Evolutionary conservation across 2,888 invertebrate species (phyloP).

Genomic region (Drosophila hamatofila): DNA sequence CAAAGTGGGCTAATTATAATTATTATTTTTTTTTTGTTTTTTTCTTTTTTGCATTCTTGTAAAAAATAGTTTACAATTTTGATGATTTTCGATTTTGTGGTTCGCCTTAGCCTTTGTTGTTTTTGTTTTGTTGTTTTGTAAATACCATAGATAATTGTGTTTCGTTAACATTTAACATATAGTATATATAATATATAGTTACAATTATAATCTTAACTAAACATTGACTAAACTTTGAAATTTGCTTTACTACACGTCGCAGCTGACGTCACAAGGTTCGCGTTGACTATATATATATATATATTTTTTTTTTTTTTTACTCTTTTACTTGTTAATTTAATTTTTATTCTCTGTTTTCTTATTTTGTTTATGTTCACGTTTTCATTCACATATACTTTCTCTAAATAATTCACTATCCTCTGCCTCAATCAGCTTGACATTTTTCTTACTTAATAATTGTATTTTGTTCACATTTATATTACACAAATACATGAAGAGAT

Average conservation of each 20-base stretch:
- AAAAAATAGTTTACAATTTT: conserved; percentile 78
- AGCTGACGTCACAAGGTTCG: conserved; percentile 44
- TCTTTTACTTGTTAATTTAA: too few relatives aligned
- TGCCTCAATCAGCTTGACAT: conserved; percentile 26
- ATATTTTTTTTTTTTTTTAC: conserved; percentile 9
- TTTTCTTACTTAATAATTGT: conserved; percentile 21
- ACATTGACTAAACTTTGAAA: conserved; percentile 75
- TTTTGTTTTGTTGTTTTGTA: conserved; percentile 51
- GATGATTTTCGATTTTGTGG: conserved; percentile 42
- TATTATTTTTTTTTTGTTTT: conserved; percentile 27
- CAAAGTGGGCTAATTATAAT: conserved; percentile 57
- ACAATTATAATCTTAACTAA: conserved; percentile 69
- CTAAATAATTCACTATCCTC: conserved; percentile 72
- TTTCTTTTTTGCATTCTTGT: conserved; percentile 55
- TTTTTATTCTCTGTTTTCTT: not conserved
- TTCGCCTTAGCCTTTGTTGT: conserved; percentile 8
- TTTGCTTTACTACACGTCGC: conserved; percentile 75
- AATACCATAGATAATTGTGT: conserved; percentile 78
- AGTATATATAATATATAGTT: conserved; percentile 46
- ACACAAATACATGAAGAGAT: conserved; percentile 69
- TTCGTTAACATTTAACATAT: conserved; percentile 70
- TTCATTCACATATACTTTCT: conserved; percentile 21
- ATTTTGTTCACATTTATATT: conserved; percentile 67
- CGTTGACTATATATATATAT: conserved; percentile 37
- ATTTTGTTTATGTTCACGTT: conserved; percentile 2